A percentile compares a stretch with the other conserved stretches of the same genome.
Evolutionary conservation across 2,888 invertebrate species (phyloP).

Genomic region (Ptilodon capucinus): DNA sequence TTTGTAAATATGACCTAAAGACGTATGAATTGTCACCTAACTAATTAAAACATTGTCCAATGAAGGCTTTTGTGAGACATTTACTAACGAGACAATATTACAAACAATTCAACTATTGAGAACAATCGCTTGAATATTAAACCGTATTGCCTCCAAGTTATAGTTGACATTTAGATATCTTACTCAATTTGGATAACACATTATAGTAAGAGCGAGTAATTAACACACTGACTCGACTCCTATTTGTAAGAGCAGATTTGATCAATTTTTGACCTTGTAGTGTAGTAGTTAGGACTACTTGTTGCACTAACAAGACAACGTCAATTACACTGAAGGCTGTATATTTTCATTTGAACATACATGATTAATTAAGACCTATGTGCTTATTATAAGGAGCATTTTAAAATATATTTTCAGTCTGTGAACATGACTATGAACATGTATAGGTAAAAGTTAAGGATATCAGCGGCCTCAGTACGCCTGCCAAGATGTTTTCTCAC

Average conservation of each 20-base stretch:
- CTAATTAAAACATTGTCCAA: background rate
- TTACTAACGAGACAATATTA: background rate
- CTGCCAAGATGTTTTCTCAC: too few species aligned
- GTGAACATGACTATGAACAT: too few species aligned
- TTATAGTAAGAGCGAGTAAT: background rate
- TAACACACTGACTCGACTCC: background rate
- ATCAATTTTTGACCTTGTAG: slow-evolving; percentile 6
- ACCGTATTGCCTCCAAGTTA: background rate
- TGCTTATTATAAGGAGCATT: too few species aligned
- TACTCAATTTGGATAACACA: background rate
- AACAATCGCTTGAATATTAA: background rate
- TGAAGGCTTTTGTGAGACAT: background rate
- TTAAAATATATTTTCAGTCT: too few species aligned
- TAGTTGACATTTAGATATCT: background rate
- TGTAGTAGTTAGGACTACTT: background rate
- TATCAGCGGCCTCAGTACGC: too few species aligned
- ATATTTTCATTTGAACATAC: background rate
- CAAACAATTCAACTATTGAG: background rate
- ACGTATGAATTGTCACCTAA: background rate
- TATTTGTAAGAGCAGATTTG: background rate
- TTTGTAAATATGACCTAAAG: background rate
- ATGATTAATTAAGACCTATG: too few species aligned
- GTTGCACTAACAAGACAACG: background rate
- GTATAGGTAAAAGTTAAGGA: too few species aligned
- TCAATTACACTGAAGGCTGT: background rate